Base-by-base conservation (phyloP, 1,140 invertebrate species). In the Gryllus bimaculatus region DNA sequence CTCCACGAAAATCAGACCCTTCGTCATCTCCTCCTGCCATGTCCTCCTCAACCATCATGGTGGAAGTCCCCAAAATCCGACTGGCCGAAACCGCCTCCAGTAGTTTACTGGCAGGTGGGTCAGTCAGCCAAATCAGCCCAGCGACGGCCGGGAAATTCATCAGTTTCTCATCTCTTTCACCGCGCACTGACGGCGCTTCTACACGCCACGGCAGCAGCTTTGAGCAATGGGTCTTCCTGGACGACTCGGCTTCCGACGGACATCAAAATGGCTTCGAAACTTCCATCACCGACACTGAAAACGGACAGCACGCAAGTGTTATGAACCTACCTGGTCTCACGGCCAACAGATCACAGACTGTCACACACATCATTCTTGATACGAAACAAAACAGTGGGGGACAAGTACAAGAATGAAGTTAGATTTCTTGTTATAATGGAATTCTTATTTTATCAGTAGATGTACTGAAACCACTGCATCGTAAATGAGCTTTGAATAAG, bases 161-260 rank as follows among this genome's bases (percentile, higher is more conserved):
- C 21, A 77, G 76, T 73, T 81, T 79, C 79, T 77, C 75, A 3
- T 81, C 80, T n/a, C 39, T 79, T 8, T 20, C 79, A 5, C 74
- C 79, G 10, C 78, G 54, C 47, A 12, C 54, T 13, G 54, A 66
- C 10, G 77, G 21, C 75, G 47, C 49, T 48, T 47, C 54, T 10
- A 21, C 47, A 26, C 66, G 79, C 8, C 47, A 82, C n/a, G 78
- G 79, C 39, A 78, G 78, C n/a, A 82, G 81, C 49, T 83, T 83
- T 78, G 83, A 84, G 20, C 81, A 82, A 20, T 84, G 83, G 83
- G 82, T 82, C 10, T 84, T 83, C 77, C 81, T 83, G 13, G 83
- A 84, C 20, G 75, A 79, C 15, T 15, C 74, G 10, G 79, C 80
- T 47, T 80, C 82, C 75, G 54, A 18, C 10, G 54, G 48, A 73